These are phyloP conservation scores for Coleophora flavipennella DNA, from an alignment of 2,888 invertebrate species.

Conservation along the genomic window DNA sequence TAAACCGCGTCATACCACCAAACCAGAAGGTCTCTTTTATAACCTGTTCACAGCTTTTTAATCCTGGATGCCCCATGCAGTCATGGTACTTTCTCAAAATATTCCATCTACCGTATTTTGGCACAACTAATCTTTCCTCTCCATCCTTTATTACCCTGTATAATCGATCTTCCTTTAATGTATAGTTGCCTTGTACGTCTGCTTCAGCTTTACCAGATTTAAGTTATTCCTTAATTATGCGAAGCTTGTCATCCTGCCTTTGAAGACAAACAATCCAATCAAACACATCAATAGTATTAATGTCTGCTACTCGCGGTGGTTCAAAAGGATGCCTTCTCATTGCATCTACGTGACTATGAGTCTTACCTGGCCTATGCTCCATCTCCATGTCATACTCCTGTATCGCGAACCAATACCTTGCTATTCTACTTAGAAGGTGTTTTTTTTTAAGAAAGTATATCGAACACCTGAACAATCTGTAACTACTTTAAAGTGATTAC, in stretches of 20 bases:
- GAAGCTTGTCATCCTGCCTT: background rate
- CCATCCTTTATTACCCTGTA: too few species aligned
- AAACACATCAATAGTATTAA: background rate
- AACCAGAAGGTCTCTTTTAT: conserved; percentile 1
- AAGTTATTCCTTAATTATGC: background rate
- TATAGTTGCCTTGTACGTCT: too few species aligned
- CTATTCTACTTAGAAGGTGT: conserved; percentile 6
- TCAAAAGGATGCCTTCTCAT: background rate
- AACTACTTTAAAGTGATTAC: background rate
- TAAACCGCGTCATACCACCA: too few species aligned
- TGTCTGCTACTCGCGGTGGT: background rate
- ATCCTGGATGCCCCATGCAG: background rate
- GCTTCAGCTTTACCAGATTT: background rate
- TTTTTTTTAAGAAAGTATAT: conserved; percentile 7
- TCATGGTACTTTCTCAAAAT: conserved; percentile 1
- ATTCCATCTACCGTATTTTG: background rate
- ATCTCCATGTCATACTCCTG: conserved; percentile 2
- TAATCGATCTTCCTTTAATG: too few species aligned
- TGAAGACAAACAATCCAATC: background rate
- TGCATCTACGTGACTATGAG: background rate
- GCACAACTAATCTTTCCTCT: background rate
- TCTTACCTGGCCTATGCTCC: background rate
- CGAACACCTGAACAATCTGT: conserved; percentile 4
- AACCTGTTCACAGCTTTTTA: background rate
- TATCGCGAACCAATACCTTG: conserved; percentile 9